Conservation (phyloP, 2,888 invertebrate species). For the Perdita meconis region DNA sequence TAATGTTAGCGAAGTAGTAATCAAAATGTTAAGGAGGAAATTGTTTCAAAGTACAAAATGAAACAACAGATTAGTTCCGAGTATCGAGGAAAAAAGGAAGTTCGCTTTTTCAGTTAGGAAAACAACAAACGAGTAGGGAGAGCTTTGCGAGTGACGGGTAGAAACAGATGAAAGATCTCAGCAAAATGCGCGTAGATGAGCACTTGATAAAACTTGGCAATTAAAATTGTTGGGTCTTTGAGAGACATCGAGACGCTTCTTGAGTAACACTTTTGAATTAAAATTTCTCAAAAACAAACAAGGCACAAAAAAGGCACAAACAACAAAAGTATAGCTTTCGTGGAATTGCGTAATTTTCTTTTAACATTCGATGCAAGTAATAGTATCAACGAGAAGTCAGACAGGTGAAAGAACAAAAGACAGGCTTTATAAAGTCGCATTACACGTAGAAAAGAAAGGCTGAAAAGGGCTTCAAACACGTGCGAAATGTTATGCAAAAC, state of each 20-base stretch:
- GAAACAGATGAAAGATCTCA: background rate
- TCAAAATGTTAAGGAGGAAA: no score
- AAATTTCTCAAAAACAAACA: no score
- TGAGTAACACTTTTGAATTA: background rate
- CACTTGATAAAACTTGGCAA: slow-evolving; percentile 2
- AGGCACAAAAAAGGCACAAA: background rate
- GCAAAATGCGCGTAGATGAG: background rate
- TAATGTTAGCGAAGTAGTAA: no score
- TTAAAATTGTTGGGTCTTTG: slow-evolving; percentile 15
- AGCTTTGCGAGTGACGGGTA: background rate
- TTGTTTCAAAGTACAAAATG: background rate
- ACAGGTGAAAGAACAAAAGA: no score
- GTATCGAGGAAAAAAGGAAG: background rate
- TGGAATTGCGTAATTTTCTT: no score
- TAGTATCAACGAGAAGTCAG: no score
- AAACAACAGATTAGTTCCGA: slow-evolving; percentile 5
- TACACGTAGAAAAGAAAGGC: no score
- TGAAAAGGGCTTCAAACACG: background rate
- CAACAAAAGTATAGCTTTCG: background rate
- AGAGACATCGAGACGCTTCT: background rate
- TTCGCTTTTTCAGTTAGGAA: slow-evolving; percentile 15
- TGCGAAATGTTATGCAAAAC: background rate
- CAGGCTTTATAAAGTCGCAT: no score
- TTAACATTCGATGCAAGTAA: no score
- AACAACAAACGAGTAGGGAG: background rate